phyloP scores from a whole-genome alignment of 2,797 vertebrate species.

The Aphelocoma californica region DNA sequence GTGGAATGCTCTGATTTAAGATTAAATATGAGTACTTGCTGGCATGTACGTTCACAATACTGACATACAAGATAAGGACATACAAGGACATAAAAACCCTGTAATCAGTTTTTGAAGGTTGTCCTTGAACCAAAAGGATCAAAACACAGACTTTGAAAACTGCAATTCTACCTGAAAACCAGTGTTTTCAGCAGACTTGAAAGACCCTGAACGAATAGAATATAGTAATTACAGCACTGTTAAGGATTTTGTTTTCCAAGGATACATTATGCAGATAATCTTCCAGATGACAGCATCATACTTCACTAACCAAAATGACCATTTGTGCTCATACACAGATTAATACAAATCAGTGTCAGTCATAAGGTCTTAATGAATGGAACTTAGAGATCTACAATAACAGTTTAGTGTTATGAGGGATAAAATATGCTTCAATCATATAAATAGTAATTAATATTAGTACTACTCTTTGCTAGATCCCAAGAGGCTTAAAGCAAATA shows the following conservation, averaged over 20 bases:
- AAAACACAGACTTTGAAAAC: background rate
- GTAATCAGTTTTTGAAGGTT: background rate
- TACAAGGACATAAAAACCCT: background rate
- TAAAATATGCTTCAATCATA: background rate
- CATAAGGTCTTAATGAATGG: background rate
- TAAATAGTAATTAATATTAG: background rate
- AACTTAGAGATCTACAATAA: background rate
- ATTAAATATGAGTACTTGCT: background rate
- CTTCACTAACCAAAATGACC: background rate
- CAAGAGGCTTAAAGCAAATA: background rate
- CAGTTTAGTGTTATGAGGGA: background rate
- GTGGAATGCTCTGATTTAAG: background rate
- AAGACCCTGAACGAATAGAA: background rate
- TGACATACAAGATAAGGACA: background rate
- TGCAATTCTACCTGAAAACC: background rate
- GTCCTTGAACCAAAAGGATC: background rate
- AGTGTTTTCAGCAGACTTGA: background rate
- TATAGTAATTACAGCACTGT: background rate
- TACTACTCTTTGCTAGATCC: background rate
- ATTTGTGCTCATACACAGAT: background rate
- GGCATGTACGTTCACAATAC: background rate
- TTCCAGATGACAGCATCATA: background rate
- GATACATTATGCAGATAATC: background rate
- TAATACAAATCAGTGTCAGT: background rate
- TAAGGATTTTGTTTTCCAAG: background rate